Percentiles rank a stretch among this genome's conserved stretches.
phyloP scores from a whole-genome alignment of 1,140 invertebrate species.

The Apis florea region DNA sequence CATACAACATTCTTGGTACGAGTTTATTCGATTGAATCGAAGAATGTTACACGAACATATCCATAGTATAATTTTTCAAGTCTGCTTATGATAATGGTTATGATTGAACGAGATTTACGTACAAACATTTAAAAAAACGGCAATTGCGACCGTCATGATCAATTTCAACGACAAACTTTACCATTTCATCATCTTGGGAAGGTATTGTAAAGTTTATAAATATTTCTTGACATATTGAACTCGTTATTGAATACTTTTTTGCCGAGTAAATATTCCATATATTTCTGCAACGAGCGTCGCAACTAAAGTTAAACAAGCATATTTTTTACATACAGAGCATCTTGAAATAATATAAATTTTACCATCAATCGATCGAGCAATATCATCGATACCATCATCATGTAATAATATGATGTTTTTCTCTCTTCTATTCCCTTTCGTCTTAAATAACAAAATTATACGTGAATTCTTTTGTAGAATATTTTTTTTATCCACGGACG shows the following conservation, averaged over 20 bases:
- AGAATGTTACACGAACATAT: neutral
- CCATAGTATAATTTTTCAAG: neutral
- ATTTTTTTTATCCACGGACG: constrained; percentile 12
- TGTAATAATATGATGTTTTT: neutral
- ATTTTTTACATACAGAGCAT: neutral
- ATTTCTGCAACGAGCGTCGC: constrained; percentile 14
- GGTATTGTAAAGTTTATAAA: neutral
- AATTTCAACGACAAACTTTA: constrained; percentile 1
- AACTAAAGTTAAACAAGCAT: neutral
- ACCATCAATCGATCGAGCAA: neutral
- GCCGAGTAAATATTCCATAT: neutral
- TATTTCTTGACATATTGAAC: neutral
- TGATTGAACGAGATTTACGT: constrained; percentile 12
- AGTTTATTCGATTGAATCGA: neutral
- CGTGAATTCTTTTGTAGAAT: constrained; percentile 2
- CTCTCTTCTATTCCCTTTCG: neutral
- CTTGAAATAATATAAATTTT: neutral
- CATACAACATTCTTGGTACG: neutral
- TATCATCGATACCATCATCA: neutral
- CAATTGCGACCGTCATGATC: neutral
- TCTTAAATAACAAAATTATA: neutral
- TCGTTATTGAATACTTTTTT: constrained; percentile 36
- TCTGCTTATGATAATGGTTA: neutral
- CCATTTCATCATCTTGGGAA: neutral
- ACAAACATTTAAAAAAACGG: constrained; percentile 10